These are phyloP conservation scores for Torymus tubicola DNA, from an alignment of 2,888 invertebrate species.

Conservation along the genomic window DNA sequence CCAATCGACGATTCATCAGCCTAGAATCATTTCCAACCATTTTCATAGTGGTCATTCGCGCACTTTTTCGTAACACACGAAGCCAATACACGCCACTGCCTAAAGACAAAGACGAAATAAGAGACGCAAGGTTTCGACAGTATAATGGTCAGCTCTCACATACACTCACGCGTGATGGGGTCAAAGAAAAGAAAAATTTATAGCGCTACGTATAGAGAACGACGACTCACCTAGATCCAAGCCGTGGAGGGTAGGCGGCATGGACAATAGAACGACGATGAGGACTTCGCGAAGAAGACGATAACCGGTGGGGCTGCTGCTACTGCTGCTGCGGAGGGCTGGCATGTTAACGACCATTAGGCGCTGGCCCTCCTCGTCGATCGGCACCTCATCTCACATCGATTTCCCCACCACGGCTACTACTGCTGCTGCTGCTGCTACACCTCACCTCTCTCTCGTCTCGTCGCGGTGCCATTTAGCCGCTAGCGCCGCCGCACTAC, in stretches of 20 bases:
- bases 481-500: too few relatives aligned
- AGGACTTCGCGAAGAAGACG: constrained; percentile 68
- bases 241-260: constrained; percentile 64
- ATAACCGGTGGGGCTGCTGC: constrained; percentile 62
- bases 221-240: constrained; percentile 69
- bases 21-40: too few relatives aligned
- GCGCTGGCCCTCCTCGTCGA: constrained; percentile 60
- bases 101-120: too few relatives aligned
- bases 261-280: constrained; percentile 67
- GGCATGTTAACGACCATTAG: constrained; percentile 72
- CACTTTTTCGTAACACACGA: too few relatives aligned
- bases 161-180: too few relatives aligned
- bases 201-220: constrained; percentile 8
- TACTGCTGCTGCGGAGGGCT: constrained; percentile 58
- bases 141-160: too few relatives aligned
- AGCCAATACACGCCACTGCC: too few relatives aligned
- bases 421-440: background rate
- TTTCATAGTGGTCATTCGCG: too few relatives aligned
- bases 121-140: too few relatives aligned
- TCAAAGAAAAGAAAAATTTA: too few relatives aligned
- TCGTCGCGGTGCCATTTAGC: too few relatives aligned
- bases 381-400: constrained; percentile 70
- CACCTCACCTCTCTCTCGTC: background rate
- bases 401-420: constrained; percentile 55
- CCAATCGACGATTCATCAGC: too few relatives aligned